Percentiles rank a stretch among this genome's conserved stretches.
These are phyloP conservation scores for Ciconia stormi DNA, from an alignment of 2,113 vertebrate genomes.

Conservation along the genomic window DNA sequence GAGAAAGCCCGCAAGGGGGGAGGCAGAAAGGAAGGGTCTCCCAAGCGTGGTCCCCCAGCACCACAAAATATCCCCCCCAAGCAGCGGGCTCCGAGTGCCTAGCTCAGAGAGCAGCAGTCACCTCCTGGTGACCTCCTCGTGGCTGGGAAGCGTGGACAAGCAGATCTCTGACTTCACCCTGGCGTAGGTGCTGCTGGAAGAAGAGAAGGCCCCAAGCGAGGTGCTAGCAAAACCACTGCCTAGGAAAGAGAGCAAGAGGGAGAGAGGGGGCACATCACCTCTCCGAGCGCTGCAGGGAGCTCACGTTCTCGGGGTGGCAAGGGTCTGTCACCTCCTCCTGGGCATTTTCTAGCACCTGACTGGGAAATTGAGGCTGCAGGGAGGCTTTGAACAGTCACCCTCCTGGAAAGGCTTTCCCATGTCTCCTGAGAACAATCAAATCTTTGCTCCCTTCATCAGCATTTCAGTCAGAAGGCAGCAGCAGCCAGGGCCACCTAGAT, in stretches of 20 bases:
- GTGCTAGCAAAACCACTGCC: conserved; percentile 37
- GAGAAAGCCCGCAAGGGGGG: rapidly evolving
- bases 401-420: neutral
- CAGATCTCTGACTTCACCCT: conserved; percentile 65
- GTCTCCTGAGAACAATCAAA: neutral
- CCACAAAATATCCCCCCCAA: neutral
- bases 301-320: neutral
- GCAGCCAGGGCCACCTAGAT: neutral
- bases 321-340: neutral
- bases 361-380: neutral
- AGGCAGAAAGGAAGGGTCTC: neutral
- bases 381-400: neutral
- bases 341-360: neutral
- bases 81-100: neutral
- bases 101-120: conserved; percentile 11
- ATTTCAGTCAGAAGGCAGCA: neutral
- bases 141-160: neutral
- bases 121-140: conserved; percentile 41
- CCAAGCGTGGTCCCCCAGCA: neutral
- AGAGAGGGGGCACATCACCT: neutral
- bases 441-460: neutral
- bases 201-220: conserved; percentile 42
- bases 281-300: neutral
- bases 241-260: conserved; percentile 28
- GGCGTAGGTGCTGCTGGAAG: conserved; percentile 46